These are phyloP conservation scores for Drosophila gunungcola DNA, from an alignment of 1,140 invertebrate species.

Conservation along the genomic window DNA sequence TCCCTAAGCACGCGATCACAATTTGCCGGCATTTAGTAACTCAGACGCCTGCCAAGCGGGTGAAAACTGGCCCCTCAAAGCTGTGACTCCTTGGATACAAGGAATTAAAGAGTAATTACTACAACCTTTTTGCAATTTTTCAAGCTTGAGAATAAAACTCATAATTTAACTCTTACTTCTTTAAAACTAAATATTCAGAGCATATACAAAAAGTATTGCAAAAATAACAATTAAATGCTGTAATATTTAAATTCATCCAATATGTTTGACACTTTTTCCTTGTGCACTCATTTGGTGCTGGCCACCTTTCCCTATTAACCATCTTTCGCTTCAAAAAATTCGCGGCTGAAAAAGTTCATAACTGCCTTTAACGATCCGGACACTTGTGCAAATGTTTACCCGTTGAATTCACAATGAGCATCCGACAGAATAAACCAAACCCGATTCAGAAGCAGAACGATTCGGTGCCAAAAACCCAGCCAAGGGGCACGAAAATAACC, in stretches of 20 bases:
- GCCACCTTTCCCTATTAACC: conserved; percentile 3
- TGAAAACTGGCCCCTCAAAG: conserved; percentile 1
- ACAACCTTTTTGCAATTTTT: not conserved
- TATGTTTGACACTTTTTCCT: not conserved
- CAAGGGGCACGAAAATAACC: conserved; percentile 38
- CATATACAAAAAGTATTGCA: no score
- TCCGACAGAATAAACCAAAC: conserved; percentile 37
- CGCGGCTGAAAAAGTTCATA: conserved; percentile 22
- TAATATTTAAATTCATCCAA: not conserved
- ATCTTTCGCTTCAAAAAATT: conserved; percentile 9
- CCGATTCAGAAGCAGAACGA: conserved; percentile 22
- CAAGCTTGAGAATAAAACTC: no score
- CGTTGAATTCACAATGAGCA: conserved; percentile 76
- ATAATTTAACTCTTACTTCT: no score
- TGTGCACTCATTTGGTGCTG: not conserved
- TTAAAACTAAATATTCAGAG: no score
- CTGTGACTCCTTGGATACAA: conserved; percentile 2
- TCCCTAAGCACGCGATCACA: conserved; percentile 36
- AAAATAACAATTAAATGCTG: not conserved
- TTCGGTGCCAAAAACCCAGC: conserved; percentile 26
- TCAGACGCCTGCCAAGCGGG: not conserved
- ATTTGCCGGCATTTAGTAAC: conserved; percentile 47
- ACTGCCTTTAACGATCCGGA: conserved; percentile 39
- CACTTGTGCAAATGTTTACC: conserved; percentile 82
- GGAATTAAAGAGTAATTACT: not conserved